phyloP scores from a whole-genome alignment of 2,113 vertebrate species.

The Catharus bicknelli region DNA sequence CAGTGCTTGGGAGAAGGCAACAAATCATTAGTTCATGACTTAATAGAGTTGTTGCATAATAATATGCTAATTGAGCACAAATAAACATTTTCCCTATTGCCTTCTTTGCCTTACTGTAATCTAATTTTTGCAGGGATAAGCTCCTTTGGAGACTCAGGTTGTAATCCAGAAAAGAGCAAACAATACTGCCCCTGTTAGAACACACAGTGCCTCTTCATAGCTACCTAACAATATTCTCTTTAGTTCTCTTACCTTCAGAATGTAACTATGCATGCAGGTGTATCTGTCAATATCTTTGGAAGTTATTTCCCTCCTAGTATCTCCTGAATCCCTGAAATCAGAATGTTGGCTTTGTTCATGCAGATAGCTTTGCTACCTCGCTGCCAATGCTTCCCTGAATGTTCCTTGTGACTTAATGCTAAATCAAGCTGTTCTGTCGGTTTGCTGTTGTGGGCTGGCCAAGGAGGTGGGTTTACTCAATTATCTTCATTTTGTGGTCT shows the following conservation, averaged over 20 bases:
- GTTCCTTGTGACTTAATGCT: not conserved
- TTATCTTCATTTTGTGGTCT: not conserved
- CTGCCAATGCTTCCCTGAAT: not conserved
- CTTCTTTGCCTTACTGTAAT: not conserved
- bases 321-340: not conserved
- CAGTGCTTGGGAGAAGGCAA: not conserved
- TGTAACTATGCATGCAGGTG: not conserved
- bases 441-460: not conserved
- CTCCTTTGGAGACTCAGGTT: not conserved
- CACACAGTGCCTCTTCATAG: not conserved
- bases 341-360: not conserved
- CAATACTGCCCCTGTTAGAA: not conserved
- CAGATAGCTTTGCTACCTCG: not conserved
- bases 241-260: not conserved
- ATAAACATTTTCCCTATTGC: not conserved
- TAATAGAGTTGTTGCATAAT: not conserved
- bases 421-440: not conserved
- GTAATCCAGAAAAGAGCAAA: not conserved
- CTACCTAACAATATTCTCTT: not conserved
- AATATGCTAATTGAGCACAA: not conserved
- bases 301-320: not conserved
- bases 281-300: not conserved
- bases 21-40: not conserved
- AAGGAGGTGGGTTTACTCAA: not conserved
- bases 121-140: slow-evolving; percentile 12